Evolutionary conservation across 2,888 invertebrate genomes (phyloP), one percentile per base, ranked within the genome.

Genomic region (Phaedon cochleariae): DNA sequence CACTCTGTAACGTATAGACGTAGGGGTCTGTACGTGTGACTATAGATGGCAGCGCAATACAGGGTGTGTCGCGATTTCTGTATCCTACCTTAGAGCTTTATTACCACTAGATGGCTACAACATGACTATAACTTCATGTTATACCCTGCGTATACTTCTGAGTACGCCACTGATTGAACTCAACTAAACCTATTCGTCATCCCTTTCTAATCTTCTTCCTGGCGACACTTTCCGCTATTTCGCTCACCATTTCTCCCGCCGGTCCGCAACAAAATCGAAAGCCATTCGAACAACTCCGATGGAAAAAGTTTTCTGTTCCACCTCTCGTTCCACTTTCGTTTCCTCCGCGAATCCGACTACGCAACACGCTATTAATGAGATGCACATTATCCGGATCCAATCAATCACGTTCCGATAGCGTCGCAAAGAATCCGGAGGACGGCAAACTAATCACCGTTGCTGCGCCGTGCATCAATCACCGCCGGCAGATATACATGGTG

Each of bases 371-470:
- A 74, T 79, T 78, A 78, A 77, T 76, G 78, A 79, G 77, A 77
- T 77, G 77, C 75, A 76, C 78, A 78, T 79, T 80, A 78, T 78
- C 73, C 73, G 68, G 70, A 74, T 74, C 76, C 76, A 76, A 80
- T 85, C 83, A 82, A 83, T 84, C 84, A 85, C 83, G 84, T 83
- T 82, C 83, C 84, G 86, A 85, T 86, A 86, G 83, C 83, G 84
- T 85, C 83, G 79, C 51, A 79, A 80, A 77, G 80, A 85, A 82
- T 84, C 84, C 82, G 82, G 82, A 77, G 78, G 76, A 21, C 58
- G 58, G 58, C 21, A 48, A 9, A 81, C 83, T 85, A 85, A 85
- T 85, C 84, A 83, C 79, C 76, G 73, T 77, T 77, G 77, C 81
- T 79, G 63, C 81, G 77, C 81, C 79, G 64, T 80, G 77, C 83